phyloP scores from a whole-genome alignment of 2,797 vertebrate species.

The Scolopax rusticola region DNA sequence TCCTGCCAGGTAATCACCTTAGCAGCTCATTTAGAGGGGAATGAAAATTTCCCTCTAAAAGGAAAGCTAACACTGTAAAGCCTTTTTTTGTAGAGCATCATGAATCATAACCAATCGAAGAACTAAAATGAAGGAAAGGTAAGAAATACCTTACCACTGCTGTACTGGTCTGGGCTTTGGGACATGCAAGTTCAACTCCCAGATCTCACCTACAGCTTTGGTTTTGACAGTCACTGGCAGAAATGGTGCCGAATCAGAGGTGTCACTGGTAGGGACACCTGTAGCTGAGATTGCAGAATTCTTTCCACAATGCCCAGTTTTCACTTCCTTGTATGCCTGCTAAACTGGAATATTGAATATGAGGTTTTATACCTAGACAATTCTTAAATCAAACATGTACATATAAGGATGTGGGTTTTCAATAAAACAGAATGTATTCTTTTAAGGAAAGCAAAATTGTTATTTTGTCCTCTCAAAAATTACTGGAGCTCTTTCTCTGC shows the following conservation, averaged over 20 bases:
- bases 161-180: background rate
- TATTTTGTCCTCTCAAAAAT: background rate
- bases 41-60: background rate
- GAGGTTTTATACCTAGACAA: background rate
- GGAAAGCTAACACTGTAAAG: background rate
- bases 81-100: background rate
- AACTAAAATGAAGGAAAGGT: background rate
- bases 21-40: background rate
- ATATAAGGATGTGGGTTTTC: background rate
- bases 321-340: background rate
- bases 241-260: rapidly evolving
- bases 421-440: background rate
- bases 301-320: background rate
- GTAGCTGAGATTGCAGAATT: background rate
- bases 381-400: background rate
- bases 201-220: background rate
- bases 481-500: background rate
- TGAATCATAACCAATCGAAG: background rate
- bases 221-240: background rate
- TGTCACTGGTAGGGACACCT: background rate
- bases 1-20: background rate
- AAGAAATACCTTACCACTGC: background rate
- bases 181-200: background rate
- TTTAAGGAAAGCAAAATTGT: background rate
- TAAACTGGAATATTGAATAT: background rate